Base-by-base conservation (phyloP, 2,113 vertebrate species). In the Pluvianellus socialis region DNA sequence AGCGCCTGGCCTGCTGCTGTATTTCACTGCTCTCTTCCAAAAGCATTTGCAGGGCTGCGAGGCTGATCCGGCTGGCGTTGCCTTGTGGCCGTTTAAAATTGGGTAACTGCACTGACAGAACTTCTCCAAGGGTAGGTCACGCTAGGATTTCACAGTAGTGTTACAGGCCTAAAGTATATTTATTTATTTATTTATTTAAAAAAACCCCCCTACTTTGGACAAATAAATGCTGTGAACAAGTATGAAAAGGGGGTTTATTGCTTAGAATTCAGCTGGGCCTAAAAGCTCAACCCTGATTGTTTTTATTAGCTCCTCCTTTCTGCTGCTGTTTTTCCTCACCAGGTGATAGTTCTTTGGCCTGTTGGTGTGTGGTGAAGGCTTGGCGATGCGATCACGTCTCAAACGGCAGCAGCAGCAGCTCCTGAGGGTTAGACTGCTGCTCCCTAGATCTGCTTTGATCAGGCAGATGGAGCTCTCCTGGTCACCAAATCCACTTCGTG, bases 351-450 rank as follows among this genome's bases (percentile, higher is more conserved):
- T n/a, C 71, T 20, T 6, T 12, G 44, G 65, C 50, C 33, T 14
- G 3, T 26, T 10, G 9, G 5, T 24, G 45, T 2, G 5, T 73
- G 66, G 61, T 9, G 22, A 52, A 7, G 0, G 2, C 45, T 80
- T 75, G 86, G 68, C 67, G 26, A 3, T 1, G 7, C 2, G 3
- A 72, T 50, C 27, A 4, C 79, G 55, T 33, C 63, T 67, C n/a
- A 9, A 5, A 26, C 10, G 27, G 38, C 38, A 38, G 38, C 38
- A n/a, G 10, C 30, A 53, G 62, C 14, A 35, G 32, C 30, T 49
- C 0, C 0, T 13, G 14, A 5, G 0, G 45, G 35, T 32, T 20
- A 16, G 20, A 23, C 35, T 59, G 88, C 85, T 81, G 81, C 55
- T 52, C 17, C 28, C 4, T 2, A 2, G 4, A 12, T 35, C 61